Evolutionary conservation across 2,113 vertebrate species (phyloP).

Genomic region (Tragelaphus imberbis): DNA sequence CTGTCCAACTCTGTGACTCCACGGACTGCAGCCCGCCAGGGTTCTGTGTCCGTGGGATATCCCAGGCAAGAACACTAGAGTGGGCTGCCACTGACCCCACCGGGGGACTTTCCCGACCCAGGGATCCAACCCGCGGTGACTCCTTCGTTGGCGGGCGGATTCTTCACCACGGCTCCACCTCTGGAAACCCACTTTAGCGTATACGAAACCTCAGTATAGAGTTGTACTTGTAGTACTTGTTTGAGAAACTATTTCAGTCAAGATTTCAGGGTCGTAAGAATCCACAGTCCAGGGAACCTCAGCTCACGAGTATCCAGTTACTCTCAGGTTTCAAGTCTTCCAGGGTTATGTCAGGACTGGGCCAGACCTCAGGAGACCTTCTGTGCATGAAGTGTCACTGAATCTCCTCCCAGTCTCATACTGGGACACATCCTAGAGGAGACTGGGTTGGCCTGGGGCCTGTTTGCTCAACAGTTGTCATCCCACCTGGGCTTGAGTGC

Average conservation of each 20-base stretch:
- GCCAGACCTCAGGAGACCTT: constrained; percentile 24
- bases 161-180: background rate
- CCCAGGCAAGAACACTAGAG: background rate
- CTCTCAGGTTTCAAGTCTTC: background rate
- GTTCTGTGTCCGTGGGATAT: background rate
- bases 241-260: background rate
- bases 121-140: background rate
- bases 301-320: background rate
- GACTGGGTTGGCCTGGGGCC: background rate
- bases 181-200: background rate
- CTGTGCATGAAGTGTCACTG: background rate
- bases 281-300: background rate
- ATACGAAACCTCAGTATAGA: background rate
- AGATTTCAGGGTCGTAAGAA: background rate
- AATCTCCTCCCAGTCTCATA: background rate
- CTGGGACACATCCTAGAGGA: background rate
- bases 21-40: background rate
- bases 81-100: background rate
- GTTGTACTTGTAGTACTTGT: background rate
- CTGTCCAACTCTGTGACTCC: background rate
- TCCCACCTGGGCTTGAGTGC: background rate
- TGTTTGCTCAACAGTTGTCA: background rate
- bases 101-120: background rate
- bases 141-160: background rate
- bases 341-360: background rate